Evolutionary conservation across 1,140 invertebrate species (phyloP), one percentile per base, ranked within the genome.

Genomic region (Diprion similis): DNA sequence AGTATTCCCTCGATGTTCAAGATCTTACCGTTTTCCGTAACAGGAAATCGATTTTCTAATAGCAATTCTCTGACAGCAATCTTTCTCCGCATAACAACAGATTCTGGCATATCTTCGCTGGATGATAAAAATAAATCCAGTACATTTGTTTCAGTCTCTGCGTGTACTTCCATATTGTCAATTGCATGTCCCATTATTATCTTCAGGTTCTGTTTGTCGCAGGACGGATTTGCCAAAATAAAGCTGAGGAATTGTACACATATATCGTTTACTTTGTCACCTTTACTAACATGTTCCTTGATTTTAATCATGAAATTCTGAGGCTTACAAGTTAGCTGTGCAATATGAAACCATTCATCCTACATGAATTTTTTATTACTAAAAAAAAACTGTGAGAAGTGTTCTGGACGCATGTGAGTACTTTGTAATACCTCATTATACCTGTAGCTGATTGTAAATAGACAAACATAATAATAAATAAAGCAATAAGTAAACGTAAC

Each of bases 1-100:
- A 87, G 59, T 17, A 76, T 79, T 66, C 83, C 80, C 71, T 82
- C 78, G 13, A 88, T 84, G 17, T 74, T 75, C 46, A 88, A 70
- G 45, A 83, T 67, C 17, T 78, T 78, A 46, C 84, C 71, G 13
- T 82, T 77, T 74, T 87, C 84, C 6, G 46, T 78, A 10, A 87
- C 75, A 11, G 83, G 79, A 71, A 88, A 84, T 46, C 80, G 79
- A 81, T 84, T 87, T 73, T 86, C 78, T 11, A 73, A 9, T 8
- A 88, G 73, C 46, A 83, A 69, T 72, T 83, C 79, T 68, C 77
- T 82, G 13, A 87, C 75, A 46, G 66, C 74, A 72, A 78, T 74
- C 73, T 85, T 87, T 72, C 81, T 78, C 72, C 80, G 71, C 10
- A 64, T 45, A 17, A 80, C 11, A 0, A 71, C 68, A 1, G 75